These are phyloP conservation scores for Thereva unica DNA, from an alignment of 2,888 invertebrate species.

Conservation along the genomic window DNA sequence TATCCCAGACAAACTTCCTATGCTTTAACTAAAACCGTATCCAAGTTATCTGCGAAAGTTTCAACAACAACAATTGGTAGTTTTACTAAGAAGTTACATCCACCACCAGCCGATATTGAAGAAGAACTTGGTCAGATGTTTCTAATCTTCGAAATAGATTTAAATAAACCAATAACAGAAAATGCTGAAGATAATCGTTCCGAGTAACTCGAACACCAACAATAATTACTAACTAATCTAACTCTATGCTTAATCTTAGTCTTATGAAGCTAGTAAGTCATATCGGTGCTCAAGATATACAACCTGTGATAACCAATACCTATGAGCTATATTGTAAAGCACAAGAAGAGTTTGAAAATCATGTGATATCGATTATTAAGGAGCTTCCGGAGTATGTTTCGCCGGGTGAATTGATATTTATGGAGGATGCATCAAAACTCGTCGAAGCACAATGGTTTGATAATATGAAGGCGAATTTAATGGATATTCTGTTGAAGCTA, in stretches of 20 bases:
- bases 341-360: constrained; percentile 32
- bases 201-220: not conserved
- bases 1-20: too few species aligned
- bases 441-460: constrained; percentile 8
- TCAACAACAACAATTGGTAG: too few species aligned
- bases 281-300: not conserved
- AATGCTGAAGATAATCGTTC: not conserved
- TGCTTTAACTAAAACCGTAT: too few species aligned
- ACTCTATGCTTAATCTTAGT: not conserved
- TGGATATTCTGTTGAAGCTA: constrained; percentile 27
- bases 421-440: not conserved
- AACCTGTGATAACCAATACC: not conserved
- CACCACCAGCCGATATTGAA: too few species aligned
- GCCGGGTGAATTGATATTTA: not conserved
- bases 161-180: constrained; percentile 24
- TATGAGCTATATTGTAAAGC: not conserved
- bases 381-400: not conserved
- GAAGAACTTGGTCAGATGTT: not conserved
- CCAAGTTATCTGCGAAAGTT: too few species aligned
- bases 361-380: constrained; percentile 23
- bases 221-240: not conserved
- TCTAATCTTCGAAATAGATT: constrained; percentile 26
- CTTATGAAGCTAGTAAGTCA: not conserved
- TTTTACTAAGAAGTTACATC: too few species aligned
- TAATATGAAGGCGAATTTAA: constrained; percentile 30